Conservation (phyloP, 2,113 vertebrate species). For the Callionymus lyra region DNA sequence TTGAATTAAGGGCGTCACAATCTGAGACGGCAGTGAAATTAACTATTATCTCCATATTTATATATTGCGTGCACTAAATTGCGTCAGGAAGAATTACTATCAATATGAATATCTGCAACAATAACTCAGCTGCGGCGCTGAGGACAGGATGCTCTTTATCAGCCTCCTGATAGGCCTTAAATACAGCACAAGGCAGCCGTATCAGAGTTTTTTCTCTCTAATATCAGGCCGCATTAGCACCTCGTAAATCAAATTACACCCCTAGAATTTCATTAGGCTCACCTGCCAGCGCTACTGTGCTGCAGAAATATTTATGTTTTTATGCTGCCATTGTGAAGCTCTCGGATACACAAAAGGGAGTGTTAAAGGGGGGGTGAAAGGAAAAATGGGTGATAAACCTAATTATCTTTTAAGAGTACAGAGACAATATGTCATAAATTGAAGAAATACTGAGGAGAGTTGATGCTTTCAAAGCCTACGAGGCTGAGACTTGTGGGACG, state of each 20-base stretch:
- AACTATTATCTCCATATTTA: slow-evolving; percentile 67
- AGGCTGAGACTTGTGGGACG: slow-evolving; percentile 40
- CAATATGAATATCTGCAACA: slow-evolving; percentile 64
- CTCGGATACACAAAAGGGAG: slow-evolving; percentile 55
- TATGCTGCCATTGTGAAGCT: slow-evolving; percentile 50
- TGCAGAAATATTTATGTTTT: slow-evolving; percentile 68
- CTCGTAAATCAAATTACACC: slow-evolving; percentile 72
- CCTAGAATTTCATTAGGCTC: slow-evolving; percentile 70
- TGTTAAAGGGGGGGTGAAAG: slow-evolving; percentile 8
- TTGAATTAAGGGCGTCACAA: slow-evolving; percentile 53
- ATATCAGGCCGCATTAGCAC: slow-evolving; percentile 69
- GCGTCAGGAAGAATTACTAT: slow-evolving; percentile 66
- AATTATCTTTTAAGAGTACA: slow-evolving; percentile 65
- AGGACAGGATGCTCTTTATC: slow-evolving; percentile 65
- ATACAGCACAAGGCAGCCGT: slow-evolving; percentile 64
- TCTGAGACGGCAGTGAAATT: slow-evolving; percentile 55
- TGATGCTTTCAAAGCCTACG: slow-evolving; percentile 36
- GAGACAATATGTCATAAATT: slow-evolving; percentile 56
- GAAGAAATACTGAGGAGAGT: slow-evolving; percentile 44
- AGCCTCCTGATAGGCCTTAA: slow-evolving; percentile 64
- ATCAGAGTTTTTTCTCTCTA: slow-evolving; percentile 64
- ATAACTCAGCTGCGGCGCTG: slow-evolving; percentile 60
- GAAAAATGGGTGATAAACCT: slow-evolving; percentile 52
- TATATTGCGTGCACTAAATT: slow-evolving; percentile 67
- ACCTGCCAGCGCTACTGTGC: slow-evolving; percentile 62